Conservation (phyloP, 2,888 invertebrate genomes). For the Ecliptopera silaceata region DNA sequence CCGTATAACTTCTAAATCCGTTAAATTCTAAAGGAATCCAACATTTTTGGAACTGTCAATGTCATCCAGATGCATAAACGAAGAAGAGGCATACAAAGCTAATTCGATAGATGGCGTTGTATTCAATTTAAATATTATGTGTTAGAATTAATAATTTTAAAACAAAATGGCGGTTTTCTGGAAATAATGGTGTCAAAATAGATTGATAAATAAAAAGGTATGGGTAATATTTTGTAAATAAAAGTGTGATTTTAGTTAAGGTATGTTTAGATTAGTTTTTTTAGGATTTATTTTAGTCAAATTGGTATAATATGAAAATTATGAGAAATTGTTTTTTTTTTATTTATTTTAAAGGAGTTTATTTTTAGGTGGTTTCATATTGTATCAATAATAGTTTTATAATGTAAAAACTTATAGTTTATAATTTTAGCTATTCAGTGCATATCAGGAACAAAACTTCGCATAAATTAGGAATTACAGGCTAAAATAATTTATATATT, state of each 20-base stretch:
- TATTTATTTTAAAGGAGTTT: conserved; percentile 21
- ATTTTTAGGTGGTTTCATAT: conserved; percentile 18
- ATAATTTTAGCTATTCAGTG: not conserved
- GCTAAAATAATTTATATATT: not conserved
- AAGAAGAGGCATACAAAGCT: too few relatives aligned
- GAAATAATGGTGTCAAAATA: too few relatives aligned
- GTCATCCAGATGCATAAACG: too few relatives aligned
- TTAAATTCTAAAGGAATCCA: too few relatives aligned
- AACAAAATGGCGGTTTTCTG: too few relatives aligned
- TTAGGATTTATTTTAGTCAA: not conserved
- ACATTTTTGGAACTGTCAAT: too few relatives aligned
- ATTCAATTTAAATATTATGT: too few relatives aligned
- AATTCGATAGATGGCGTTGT: too few relatives aligned
- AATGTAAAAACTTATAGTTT: not conserved
- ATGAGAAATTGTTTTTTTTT: conserved; percentile 21
- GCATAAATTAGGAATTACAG: not conserved
- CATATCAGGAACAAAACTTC: not conserved
- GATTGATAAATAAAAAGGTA: too few relatives aligned
- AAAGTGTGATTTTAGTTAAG: conserved; percentile 43
- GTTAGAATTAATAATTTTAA: too few relatives aligned
- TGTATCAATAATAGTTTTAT: conserved; percentile 19
- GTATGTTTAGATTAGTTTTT: conserved; percentile 7
- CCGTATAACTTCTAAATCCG: too few relatives aligned
- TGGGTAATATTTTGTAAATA: conserved; percentile 32
- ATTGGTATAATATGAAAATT: conserved; percentile 25